Evolutionary conservation across 2,113 vertebrate species (phyloP).

Genomic region (Proterorhinus semilunaris): DNA sequence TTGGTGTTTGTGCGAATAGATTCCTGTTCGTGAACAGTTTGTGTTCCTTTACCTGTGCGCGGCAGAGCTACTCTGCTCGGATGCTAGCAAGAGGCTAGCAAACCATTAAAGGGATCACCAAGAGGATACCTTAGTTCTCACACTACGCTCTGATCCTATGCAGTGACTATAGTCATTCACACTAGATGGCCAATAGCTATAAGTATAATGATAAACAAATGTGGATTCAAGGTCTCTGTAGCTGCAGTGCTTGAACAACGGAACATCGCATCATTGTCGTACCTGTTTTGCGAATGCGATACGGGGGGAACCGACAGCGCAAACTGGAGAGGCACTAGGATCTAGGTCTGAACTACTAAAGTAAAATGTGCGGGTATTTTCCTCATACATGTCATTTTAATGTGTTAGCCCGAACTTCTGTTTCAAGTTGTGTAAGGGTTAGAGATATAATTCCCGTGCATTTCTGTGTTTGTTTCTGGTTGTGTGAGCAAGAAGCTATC

Average conservation of each 20-base stretch:
- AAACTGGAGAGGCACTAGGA: constrained; percentile 5
- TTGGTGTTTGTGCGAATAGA: too few relatives aligned
- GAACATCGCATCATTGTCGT: constrained; percentile 25
- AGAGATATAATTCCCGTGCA: constrained; percentile 8
- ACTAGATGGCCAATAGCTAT: too few relatives aligned
- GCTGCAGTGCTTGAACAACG: constrained; percentile 39
- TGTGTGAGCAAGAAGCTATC: constrained; percentile 44
- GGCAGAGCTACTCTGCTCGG: neutral
- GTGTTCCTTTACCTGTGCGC: constrained; percentile 69
- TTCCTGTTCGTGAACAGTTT: neutral
- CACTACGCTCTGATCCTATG: neutral
- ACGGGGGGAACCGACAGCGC: constrained; percentile 15
- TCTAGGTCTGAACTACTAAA: neutral
- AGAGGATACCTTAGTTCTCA: neutral
- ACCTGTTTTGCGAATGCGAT: constrained; percentile 32
- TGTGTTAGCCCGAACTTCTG: neutral
- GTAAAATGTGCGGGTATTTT: constrained; percentile 32
- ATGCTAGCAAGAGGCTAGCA: constrained; percentile 35
- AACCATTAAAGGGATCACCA: neutral
- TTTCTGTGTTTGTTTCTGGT: constrained; percentile 4
- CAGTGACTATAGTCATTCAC: neutral
- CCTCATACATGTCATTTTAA: constrained; percentile 1
- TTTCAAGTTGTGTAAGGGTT: neutral
- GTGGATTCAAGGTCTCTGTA: constrained; percentile 15
- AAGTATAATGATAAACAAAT: neutral